Percentiles rank a stretch among this genome's conserved stretches.
phyloP scores from a whole-genome alignment of 2,888 invertebrate genomes.

The Exephanes ischioxanthus region DNA sequence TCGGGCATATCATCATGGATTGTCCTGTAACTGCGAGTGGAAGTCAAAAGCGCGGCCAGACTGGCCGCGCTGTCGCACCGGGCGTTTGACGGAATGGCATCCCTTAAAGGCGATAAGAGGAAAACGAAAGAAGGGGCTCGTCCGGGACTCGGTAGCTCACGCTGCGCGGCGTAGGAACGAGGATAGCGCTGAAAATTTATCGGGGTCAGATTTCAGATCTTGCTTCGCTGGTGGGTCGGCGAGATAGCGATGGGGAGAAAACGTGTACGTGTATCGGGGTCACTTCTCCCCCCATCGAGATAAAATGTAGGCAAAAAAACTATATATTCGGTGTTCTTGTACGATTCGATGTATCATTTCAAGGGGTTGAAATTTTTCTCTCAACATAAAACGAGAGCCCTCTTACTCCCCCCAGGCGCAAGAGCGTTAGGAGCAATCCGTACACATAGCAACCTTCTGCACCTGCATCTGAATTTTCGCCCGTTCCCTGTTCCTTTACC shows the following conservation, averaged over 20 bases:
- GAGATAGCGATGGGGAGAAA: conserved; percentile 49
- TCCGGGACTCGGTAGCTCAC: conserved; percentile 26
- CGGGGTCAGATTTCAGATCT: conserved; percentile 63
- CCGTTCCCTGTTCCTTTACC: conserved; percentile 3
- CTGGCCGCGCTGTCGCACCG: neutral
- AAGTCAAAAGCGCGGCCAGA: neutral
- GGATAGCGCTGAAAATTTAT: conserved; percentile 69
- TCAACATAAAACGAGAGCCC: neutral
- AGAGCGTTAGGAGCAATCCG: neutral
- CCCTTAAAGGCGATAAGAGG: conserved; percentile 45
- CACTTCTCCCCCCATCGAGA: neutral
- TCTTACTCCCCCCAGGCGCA: neutral
- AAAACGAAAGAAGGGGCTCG: conserved; percentile 45
- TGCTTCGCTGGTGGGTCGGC: conserved; percentile 50
- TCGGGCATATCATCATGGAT: neutral
- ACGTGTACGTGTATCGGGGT: conserved; percentile 21
- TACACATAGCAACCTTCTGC: neutral
- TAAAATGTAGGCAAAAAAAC: neutral
- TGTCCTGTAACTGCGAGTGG: neutral
- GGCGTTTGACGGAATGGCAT: conserved; percentile 50
- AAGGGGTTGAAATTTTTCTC: neutral
- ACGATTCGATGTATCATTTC: neutral
- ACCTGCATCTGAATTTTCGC: conserved; percentile 33
- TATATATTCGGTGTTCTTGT: neutral
- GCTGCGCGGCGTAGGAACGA: conserved; percentile 27